Evolutionary conservation across 2,888 invertebrate species (phyloP).

Genomic region (Temnothorax rugatulus): DNA sequence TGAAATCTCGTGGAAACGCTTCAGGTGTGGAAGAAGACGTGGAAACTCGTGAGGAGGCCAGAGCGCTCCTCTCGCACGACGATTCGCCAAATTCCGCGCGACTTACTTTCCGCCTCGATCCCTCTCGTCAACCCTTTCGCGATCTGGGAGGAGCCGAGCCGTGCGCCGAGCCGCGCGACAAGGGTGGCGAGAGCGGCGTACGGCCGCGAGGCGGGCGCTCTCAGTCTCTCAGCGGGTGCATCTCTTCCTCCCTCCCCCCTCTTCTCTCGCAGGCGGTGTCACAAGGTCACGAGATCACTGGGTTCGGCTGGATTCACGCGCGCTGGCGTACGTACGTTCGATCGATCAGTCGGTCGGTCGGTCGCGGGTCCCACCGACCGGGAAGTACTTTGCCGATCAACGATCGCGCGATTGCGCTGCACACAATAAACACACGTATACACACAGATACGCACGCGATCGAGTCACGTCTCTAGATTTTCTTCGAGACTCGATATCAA

Average conservation of each 20-base stretch:
- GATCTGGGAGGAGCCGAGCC: slow-evolving; percentile 51
- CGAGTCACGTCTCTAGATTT: slow-evolving; percentile 6
- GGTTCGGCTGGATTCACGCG: slow-evolving; percentile 58
- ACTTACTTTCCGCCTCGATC: slow-evolving; percentile 44
- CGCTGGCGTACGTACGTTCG: slow-evolving; percentile 53
- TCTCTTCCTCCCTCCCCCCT: slow-evolving; percentile 55
- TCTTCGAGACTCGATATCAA: not conserved
- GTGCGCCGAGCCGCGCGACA: slow-evolving; percentile 45
- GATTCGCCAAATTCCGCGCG: slow-evolving; percentile 33
- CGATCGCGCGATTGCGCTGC: not conserved
- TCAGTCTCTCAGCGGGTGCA: slow-evolving; percentile 53
- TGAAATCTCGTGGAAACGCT: slow-evolving; percentile 15
- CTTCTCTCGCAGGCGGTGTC: slow-evolving; percentile 66
- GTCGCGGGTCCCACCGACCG: slow-evolving; percentile 13
- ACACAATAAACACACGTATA: not conserved
- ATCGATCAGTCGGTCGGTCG: slow-evolving; percentile 48
- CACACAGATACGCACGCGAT: slow-evolving; percentile 5
- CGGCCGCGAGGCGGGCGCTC: slow-evolving; percentile 50
- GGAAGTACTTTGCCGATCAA: slow-evolving; percentile 4
- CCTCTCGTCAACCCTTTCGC: slow-evolving; percentile 44
- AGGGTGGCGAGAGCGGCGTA: slow-evolving; percentile 48
- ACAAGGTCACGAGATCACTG: slow-evolving; percentile 74
- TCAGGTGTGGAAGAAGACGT: not conserved
- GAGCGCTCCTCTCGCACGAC: slow-evolving; percentile 27
- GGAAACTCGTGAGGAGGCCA: not conserved